A percentile compares a stretch with the other conserved stretches of the same genome.
Conservation (phyloP, 1,140 invertebrate genomes). For the Neodiprion lecontei region DNA sequence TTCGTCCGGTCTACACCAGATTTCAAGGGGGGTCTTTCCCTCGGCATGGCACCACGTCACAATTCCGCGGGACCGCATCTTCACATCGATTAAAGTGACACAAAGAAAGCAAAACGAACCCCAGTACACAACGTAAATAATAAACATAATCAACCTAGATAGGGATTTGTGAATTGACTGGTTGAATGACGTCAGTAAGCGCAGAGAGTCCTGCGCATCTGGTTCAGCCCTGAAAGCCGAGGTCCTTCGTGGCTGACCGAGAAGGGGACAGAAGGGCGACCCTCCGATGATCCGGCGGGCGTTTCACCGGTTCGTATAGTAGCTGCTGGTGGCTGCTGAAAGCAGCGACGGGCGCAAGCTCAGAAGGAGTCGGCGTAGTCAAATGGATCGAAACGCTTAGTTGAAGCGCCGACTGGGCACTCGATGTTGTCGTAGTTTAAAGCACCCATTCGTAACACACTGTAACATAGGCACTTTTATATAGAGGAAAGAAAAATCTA, state of each 20-base stretch:
- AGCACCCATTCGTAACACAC: slow-evolving; percentile 46
- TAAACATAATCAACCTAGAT: too few species aligned
- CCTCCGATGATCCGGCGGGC: background rate
- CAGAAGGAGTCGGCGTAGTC: slow-evolving; percentile 4
- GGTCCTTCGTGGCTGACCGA: slow-evolving; percentile 5
- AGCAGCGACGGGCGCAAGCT: background rate
- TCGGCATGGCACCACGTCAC: too few species aligned
- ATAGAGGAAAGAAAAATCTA: slow-evolving; percentile 22
- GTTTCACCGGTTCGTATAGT: background rate
- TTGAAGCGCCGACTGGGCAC: slow-evolving; percentile 60
- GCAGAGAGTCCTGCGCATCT: background rate
- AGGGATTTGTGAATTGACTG: background rate
- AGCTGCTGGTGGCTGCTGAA: background rate
- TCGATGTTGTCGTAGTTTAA: slow-evolving; percentile 58
- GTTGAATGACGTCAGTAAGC: background rate
- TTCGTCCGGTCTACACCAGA: too few species aligned
- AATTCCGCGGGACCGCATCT: too few species aligned
- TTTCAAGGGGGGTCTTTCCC: too few species aligned
- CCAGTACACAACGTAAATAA: too few species aligned
- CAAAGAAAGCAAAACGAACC: too few species aligned
- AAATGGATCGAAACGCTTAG: slow-evolving; percentile 54
- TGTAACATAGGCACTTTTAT: slow-evolving; percentile 60
- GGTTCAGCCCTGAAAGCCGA: background rate
- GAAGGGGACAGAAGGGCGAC: background rate
- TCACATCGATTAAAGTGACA: too few species aligned